A percentile compares a stretch with the other conserved stretches of the same genome.
Evolutionary conservation across 30 jellyfish, hydroid and myxozoan species (phyloP).

Genomic region (Mastigias papua): DNA sequence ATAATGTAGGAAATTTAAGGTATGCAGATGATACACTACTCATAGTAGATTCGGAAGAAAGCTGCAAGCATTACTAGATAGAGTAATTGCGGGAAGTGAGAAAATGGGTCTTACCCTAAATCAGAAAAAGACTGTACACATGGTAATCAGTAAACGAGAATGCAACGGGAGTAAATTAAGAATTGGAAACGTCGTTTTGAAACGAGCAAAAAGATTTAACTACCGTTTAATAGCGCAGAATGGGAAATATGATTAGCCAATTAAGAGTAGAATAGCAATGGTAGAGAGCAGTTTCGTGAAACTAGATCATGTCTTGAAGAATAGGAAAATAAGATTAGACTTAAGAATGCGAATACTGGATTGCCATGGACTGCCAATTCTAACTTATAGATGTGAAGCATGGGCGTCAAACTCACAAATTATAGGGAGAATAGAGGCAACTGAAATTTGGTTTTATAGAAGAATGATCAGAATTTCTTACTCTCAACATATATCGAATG

Average conservation of each 20-base stretch:
- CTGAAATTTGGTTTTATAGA: neutral
- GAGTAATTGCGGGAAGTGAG: neutral
- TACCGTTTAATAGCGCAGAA: neutral
- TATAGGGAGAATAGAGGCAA: neutral
- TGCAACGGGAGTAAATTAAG: neutral
- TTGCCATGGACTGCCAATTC: neutral
- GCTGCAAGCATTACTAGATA: neutral
- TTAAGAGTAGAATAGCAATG: neutral
- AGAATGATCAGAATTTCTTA: too few relatives aligned
- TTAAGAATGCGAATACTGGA: neutral
- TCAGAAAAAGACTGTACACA: neutral
- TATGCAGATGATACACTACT: slow-evolving; percentile 44
- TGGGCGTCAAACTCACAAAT: neutral
- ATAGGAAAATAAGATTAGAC: neutral
- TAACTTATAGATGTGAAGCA: neutral
- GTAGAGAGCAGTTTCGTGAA: neutral
- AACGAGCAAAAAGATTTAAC: neutral
- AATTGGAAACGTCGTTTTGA: neutral
- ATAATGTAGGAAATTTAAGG: slow-evolving; percentile 11
- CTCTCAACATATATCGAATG: too few relatives aligned
- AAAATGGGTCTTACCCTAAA: neutral
- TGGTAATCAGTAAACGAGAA: neutral
- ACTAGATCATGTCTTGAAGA: neutral
- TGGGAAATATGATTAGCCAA: neutral
- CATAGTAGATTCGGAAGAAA: slow-evolving; percentile 23